Conservation (phyloP, 2,888 invertebrate genomes). For the Labia minor region DNA sequence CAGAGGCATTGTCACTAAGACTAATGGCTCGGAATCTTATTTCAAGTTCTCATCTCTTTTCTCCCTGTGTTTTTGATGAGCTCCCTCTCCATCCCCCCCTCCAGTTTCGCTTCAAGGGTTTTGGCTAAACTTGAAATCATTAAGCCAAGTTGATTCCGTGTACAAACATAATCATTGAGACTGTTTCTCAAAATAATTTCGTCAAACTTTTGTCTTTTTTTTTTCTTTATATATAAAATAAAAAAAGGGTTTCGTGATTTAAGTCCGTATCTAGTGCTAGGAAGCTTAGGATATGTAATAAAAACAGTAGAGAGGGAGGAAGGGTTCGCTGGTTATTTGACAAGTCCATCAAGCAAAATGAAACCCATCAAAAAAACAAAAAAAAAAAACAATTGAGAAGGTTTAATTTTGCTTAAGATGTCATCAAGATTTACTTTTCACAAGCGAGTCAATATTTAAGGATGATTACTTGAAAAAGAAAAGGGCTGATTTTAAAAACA, state of each 20-base stretch:
- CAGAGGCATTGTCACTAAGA: constrained; percentile 2
- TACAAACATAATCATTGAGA: not conserved
- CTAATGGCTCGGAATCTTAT: constrained; percentile 2
- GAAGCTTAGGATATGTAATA: not conserved
- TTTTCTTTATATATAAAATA: not conserved
- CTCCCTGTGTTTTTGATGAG: not conserved
- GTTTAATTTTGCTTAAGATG: too few relatives aligned
- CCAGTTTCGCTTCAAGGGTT: not conserved
- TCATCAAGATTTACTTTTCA: too few relatives aligned
- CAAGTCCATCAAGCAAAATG: not conserved
- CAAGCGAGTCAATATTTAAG: too few relatives aligned
- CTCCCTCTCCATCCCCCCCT: not conserved
- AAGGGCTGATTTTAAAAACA: too few relatives aligned
- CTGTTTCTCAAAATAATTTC: not conserved
- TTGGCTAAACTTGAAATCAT: too few relatives aligned
- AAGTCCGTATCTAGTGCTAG: not conserved
- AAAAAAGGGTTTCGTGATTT: not conserved
- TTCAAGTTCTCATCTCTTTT: not conserved
- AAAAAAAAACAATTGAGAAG: not conserved
- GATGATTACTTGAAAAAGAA: too few relatives aligned
- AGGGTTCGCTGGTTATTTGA: not conserved
- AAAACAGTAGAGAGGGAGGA: not conserved
- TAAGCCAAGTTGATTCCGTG: constrained; percentile 1
- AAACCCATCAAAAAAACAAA: not conserved
- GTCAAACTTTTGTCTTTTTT: not conserved